phyloP scores from a whole-genome alignment of 2,888 invertebrate genomes.

The Antheraea assamensis region DNA sequence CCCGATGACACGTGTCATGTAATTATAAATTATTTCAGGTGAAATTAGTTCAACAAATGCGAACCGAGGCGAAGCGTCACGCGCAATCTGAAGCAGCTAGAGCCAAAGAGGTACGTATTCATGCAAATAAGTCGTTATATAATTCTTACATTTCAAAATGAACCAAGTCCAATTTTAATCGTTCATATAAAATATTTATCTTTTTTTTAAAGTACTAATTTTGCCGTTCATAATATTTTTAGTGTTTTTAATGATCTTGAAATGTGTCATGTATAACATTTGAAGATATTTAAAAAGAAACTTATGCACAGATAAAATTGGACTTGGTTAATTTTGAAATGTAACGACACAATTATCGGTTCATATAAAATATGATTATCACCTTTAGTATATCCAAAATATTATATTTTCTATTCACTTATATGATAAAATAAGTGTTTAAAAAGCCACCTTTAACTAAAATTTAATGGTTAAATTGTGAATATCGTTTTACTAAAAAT shows the following conservation, averaged over 20 bases:
- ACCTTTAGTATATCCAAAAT: neutral
- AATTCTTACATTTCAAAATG: no score
- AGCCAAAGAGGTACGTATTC: slow-evolving; percentile 85
- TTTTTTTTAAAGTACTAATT: no score
- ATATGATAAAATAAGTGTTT: neutral
- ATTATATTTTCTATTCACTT: neutral
- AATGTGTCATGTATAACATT: no score
- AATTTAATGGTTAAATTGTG: neutral
- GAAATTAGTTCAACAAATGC: slow-evolving; percentile 94
- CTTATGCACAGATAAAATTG: no score
- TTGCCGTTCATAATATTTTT: no score
- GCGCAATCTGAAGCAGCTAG: slow-evolving; percentile 90
- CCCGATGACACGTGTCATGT: neutral
- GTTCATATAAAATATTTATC: no score
- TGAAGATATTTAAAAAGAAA: no score
- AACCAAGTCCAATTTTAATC: no score
- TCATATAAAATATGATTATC: neutral
- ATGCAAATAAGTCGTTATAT: neutral
- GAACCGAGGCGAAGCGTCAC: slow-evolving; percentile 93
- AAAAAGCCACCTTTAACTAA: no score
- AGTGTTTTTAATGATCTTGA: no score
- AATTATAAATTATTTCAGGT: slow-evolving; percentile 71
- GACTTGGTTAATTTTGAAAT: no score
- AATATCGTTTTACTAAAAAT: neutral
- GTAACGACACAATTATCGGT: no score